Conservation (phyloP, 2,888 invertebrate species). For the Chorisops tibialis region DNA sequence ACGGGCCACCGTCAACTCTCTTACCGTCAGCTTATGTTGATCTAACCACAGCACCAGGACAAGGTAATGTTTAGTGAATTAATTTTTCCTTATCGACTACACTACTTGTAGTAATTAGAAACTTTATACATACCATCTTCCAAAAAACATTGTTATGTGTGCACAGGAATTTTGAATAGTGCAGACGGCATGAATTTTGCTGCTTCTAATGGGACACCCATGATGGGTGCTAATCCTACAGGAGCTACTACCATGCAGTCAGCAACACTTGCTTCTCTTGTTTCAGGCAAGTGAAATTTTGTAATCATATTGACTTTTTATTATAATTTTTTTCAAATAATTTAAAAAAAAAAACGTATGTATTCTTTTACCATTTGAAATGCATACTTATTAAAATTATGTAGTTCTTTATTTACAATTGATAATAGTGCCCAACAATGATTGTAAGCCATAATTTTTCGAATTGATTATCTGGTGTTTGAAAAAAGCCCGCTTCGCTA, state of each 20-base stretch:
- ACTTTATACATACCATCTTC: neutral
- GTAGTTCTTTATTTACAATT: no score
- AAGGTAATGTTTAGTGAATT: constrained; percentile 30
- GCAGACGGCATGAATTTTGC: constrained; percentile 45
- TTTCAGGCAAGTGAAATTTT: constrained; percentile 34
- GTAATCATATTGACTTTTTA: neutral
- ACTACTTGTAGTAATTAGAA: neutral
- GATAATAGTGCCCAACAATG: no score
- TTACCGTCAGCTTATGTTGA: constrained; percentile 37
- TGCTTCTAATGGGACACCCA: constrained; percentile 37
- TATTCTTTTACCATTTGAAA: no score
- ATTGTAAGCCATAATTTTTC: no score
- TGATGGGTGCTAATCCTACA: constrained; percentile 40
- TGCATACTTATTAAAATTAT: no score
- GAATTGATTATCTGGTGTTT: no score
- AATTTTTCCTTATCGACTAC: neutral
- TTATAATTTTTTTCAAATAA: neutral
- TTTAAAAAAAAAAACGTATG: neutral
- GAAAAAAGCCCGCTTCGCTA: no score
- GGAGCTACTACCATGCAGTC: constrained; percentile 36
- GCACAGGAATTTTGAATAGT: constrained; percentile 51
- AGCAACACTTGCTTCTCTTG: constrained; percentile 35
- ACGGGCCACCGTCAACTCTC: constrained; percentile 33
- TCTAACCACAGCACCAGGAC: constrained; percentile 35
- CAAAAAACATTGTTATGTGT: constrained; percentile 6